Percentiles rank a stretch among this genome's conserved stretches.
phyloP scores from a whole-genome alignment of 2,797 vertebrate genomes.

The Crenuchus spilurus region DNA sequence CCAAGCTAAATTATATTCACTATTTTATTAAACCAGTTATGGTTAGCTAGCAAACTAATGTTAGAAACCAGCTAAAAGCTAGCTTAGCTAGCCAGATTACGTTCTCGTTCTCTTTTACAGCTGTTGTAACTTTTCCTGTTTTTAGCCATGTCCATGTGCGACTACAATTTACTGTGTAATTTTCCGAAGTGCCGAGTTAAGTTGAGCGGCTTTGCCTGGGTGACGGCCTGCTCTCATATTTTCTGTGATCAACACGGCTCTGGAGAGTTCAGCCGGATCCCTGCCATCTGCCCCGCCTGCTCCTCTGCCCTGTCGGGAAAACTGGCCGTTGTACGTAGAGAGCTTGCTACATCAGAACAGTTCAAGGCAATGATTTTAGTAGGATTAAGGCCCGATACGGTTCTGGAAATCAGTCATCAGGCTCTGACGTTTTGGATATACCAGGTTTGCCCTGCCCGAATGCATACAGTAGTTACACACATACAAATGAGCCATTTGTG shows the following conservation, averaged over 20 bases:
- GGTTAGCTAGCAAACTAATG: background rate
- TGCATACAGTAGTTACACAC: background rate
- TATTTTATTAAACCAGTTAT: no score
- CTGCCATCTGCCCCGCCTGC: slow-evolving; percentile 87
- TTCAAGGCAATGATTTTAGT: slow-evolving; percentile 91
- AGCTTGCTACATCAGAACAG: slow-evolving; percentile 86
- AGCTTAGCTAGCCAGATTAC: no score
- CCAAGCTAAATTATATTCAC: no score
- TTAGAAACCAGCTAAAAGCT: no score
- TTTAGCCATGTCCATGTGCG: slow-evolving; percentile 72
- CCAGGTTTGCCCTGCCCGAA: slow-evolving; percentile 75
- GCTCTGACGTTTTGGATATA: slow-evolving; percentile 91
- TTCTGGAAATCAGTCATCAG: slow-evolving; percentile 86
- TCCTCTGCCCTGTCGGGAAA: slow-evolving; percentile 86
- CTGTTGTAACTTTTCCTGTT: background rate
- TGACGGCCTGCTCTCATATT: slow-evolving; percentile 88
- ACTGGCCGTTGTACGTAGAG: slow-evolving; percentile 87
- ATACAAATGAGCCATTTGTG: background rate
- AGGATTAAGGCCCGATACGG: slow-evolving; percentile 83
- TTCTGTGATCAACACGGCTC: slow-evolving; percentile 91
- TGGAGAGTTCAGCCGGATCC: slow-evolving; percentile 84
- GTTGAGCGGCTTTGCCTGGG: slow-evolving; percentile 86
- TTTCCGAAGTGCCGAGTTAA: slow-evolving; percentile 84
- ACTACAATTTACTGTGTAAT: slow-evolving; percentile 88
- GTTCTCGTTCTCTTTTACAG: background rate